Base-by-base conservation (phyloP, 2,797 vertebrate genomes). In the Pseudomugil tenellus region DNA sequence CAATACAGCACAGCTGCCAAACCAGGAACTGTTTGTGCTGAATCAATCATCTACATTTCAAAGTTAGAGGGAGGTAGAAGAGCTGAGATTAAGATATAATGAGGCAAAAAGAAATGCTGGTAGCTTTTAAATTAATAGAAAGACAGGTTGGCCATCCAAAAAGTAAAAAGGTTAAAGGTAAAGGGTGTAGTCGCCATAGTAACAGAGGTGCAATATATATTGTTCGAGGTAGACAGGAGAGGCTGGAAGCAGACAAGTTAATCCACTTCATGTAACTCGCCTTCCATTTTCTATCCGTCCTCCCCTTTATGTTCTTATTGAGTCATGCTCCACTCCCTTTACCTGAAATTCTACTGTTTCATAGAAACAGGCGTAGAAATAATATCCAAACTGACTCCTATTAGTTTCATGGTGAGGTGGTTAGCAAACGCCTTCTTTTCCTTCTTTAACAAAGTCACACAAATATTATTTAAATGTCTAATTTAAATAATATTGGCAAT, bases 221-320 rank as follows among this genome's bases (percentile, higher is more conserved):
- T 90, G 81, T 88, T 81, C 64, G 76, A 84, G 78, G 72, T 73
- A 59, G 56, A 65, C 78, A 77, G 84, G 79, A 81, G 86, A 90
- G 81, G 76, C 87, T 84, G 75, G 61, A 90, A 84, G 87, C 87
- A 87, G 90, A 92, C 87, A 84, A 83, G 86, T 92, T 92, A 92
- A 93, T 92, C 91, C 89, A 86, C 81, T 85, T 67, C 67, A 71
- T 75, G 87, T 82, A 89, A 77, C 90, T 87, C 84, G 69, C 72
- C 79, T 79, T 77, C 81, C 60, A 70, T 79, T 71, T 76, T 67
- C 66, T 74, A 61, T 77, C 76, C 76, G 76, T 75, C 80, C 73
- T 76, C 74, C 76, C 72, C 48, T 0, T 1, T 84, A 63, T 85
- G 76, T 85, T 88, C 75, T 79, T 67, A 49, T 48, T 85, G 83